Evolutionary conservation across 2,888 invertebrate genomes (phyloP).

Genomic region (Noctuana brunneofusca): DNA sequence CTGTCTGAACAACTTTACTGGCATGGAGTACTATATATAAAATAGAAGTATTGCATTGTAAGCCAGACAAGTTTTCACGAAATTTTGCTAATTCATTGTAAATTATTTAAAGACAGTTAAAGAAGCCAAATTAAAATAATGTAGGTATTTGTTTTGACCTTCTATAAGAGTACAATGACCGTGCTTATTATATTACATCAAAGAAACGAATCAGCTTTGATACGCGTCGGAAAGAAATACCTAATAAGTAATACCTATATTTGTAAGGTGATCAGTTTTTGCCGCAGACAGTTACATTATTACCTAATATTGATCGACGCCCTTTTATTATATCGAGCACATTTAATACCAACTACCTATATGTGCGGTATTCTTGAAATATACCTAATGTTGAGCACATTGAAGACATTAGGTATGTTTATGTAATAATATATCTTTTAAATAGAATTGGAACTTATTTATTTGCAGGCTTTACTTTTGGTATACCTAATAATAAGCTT

Average conservation of each 20-base stretch:
- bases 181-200: neutral
- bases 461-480: neutral
- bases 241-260: no score
- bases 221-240: neutral
- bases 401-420: neutral
- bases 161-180: neutral
- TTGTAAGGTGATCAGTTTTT: slow-evolving; percentile 10
- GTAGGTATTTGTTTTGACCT: neutral
- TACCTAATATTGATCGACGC: slow-evolving; percentile 7
- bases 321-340: neutral
- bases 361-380: neutral
- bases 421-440: neutral
- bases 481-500: no score
- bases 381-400: no score
- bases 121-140: no score
- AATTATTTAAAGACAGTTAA: no score
- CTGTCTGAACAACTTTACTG: slow-evolving; percentile 17
- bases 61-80: slow-evolving; percentile 16
- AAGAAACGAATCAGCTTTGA: neutral
- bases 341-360: neutral
- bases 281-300: neutral
- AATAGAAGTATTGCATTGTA: slow-evolving; percentile 19
- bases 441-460: neutral
- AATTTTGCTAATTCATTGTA: slow-evolving; percentile 13
- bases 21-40: neutral